Evolutionary conservation across 1,140 invertebrate species (phyloP).

Genomic region (Leucophenga varia): DNA sequence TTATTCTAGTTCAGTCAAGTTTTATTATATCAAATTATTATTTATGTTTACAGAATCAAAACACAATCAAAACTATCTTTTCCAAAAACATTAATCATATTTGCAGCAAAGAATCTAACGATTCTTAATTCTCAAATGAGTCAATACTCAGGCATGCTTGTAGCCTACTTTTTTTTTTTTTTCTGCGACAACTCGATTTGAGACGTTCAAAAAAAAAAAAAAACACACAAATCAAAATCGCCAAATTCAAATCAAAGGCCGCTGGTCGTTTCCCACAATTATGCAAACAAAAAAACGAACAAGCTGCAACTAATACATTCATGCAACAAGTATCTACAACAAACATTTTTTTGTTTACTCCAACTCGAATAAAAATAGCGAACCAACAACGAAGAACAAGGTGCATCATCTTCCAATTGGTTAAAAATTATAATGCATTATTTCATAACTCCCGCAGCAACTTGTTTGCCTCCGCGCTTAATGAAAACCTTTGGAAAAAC

Average conservation of each 20-base stretch:
- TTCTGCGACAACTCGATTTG: too few species aligned
- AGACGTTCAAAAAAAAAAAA: too few species aligned
- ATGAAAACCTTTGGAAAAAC: conserved; percentile 5
- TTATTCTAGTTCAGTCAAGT: too few species aligned
- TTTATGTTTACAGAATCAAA: too few species aligned
- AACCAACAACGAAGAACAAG: conserved; percentile 28
- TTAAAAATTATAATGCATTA: conserved; percentile 51
- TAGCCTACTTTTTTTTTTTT: conserved; percentile 54
- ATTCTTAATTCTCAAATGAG: conserved; percentile 25
- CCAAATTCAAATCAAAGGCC: conserved; percentile 29
- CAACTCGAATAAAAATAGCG: too few species aligned
- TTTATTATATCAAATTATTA: too few species aligned
- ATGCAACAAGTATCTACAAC: background rate
- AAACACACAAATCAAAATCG: conserved; percentile 11
- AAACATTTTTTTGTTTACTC: background rate
- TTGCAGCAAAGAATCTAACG: too few species aligned
- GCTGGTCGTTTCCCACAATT: conserved; percentile 52
- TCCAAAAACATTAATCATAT: too few species aligned
- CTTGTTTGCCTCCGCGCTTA: conserved; percentile 28
- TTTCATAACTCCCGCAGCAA: conserved; percentile 51
- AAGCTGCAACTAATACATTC: conserved; percentile 34
- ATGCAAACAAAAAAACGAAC: conserved; percentile 41
- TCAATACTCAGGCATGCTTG: conserved; percentile 42
- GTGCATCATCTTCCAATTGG: conserved; percentile 45
- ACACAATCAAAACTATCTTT: too few species aligned